Conservation (phyloP, 2,113 vertebrate genomes). For the Heptranchias perlo region DNA sequence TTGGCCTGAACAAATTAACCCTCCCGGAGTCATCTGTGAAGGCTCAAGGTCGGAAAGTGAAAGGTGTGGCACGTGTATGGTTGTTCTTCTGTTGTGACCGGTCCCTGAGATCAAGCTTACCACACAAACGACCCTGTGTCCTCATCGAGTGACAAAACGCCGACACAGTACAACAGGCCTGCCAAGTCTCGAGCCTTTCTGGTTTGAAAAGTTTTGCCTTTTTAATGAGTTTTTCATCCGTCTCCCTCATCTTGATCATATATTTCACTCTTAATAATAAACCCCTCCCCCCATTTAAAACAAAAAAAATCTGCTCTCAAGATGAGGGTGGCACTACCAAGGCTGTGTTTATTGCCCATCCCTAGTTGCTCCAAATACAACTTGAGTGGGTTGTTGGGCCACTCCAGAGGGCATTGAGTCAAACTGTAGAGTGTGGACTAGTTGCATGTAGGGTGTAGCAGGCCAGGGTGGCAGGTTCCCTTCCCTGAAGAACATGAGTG, state of each 20-base stretch:
- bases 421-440: background rate
- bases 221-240: background rate
- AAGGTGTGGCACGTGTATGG: background rate
- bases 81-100: background rate
- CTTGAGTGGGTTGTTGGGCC: background rate
- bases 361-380: background rate
- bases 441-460: background rate
- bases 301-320: background rate
- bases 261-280: background rate
- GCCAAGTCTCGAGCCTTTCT: background rate
- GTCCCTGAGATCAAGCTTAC: background rate
- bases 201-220: background rate
- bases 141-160: background rate
- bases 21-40: background rate
- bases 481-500: background rate
- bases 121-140: background rate
- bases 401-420: background rate
- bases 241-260: background rate
- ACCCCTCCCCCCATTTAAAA: background rate
- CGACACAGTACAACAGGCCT: background rate
- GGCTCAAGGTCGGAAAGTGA: background rate
- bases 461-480: background rate
- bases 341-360: background rate
- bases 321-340: background rate
- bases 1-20: background rate